These are phyloP conservation scores for Cecidostiba fungosa DNA, from an alignment of 2,888 invertebrate genomes.

Conservation along the genomic window DNA sequence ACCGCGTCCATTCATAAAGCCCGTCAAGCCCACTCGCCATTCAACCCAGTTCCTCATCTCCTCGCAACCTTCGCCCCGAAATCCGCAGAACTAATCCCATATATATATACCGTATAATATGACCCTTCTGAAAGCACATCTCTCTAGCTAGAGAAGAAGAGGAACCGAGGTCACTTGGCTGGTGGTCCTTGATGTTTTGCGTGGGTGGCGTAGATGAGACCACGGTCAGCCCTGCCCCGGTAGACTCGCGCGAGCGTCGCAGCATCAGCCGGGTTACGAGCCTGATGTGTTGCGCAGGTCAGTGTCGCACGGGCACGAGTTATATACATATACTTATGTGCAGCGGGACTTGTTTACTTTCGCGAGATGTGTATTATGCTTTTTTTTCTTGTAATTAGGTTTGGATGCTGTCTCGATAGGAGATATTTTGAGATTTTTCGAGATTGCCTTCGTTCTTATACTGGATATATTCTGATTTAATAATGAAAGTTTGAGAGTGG, in stretches of 20 bases:
- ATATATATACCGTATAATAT: not conserved
- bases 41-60: not conserved
- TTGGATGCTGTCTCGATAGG: not conserved
- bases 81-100: not conserved
- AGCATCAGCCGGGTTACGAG: conserved; percentile 67
- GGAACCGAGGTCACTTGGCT: not conserved
- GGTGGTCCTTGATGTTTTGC: conserved; percentile 36
- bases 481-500: not conserved
- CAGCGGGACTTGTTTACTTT: conserved; percentile 15
- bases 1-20: not conserved
- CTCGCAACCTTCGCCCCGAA: not conserved
- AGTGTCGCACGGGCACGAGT: conserved; percentile 63
- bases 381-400: no score
- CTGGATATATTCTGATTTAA: not conserved
- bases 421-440: not conserved
- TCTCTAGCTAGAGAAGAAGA: not conserved
- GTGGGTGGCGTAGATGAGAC: not conserved
- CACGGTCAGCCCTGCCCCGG: conserved; percentile 73
- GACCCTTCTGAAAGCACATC: not conserved
- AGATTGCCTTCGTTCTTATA: not conserved
- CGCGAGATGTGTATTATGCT: not conserved
- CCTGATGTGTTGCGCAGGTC: conserved; percentile 73
- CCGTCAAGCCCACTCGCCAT: not conserved
- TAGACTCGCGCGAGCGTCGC: conserved; percentile 63
- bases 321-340: not conserved